A percentile compares a stretch with the other conserved stretches of the same genome.
These are phyloP conservation scores for Drosophila kambysellisi DNA, from an alignment of 2,888 invertebrate species.

Conservation along the genomic window DNA sequence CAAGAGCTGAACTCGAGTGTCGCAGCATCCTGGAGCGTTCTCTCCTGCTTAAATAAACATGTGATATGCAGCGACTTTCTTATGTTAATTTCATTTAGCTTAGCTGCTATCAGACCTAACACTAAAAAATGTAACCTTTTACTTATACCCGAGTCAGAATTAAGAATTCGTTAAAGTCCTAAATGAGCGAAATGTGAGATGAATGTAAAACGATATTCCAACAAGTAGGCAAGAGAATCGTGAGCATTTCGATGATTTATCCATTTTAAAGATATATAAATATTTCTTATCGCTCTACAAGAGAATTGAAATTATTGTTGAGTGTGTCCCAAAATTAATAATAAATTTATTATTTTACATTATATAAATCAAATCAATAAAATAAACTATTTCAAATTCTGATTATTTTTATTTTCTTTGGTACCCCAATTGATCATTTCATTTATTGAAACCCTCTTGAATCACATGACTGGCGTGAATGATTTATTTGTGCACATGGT, in stretches of 20 bases:
- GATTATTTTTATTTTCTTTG: constrained; percentile 1
- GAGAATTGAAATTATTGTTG: background rate
- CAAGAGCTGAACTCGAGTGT: constrained; percentile 62
- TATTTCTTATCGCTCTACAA: background rate
- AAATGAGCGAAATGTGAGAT: background rate
- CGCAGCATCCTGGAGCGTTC: constrained; percentile 30
- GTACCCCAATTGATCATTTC: constrained; percentile 16
- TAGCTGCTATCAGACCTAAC: background rate
- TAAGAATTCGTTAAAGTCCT: background rate
- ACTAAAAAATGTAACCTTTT: constrained; percentile 1
- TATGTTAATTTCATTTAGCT: constrained; percentile 45
- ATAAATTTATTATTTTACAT: background rate
- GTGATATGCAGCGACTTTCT: constrained; percentile 33
- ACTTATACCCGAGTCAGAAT: background rate
- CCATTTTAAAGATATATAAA: background rate
- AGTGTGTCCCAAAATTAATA: background rate
- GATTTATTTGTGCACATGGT: constrained; percentile 58
- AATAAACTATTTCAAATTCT: background rate
- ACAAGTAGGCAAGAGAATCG: background rate
- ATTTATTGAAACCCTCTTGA: constrained; percentile 47
- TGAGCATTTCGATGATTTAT: background rate
- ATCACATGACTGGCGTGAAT: constrained; percentile 39
- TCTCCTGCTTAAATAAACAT: constrained; percentile 42
- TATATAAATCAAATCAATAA: background rate
- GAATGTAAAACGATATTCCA: background rate